Conservation (phyloP, 2,113 vertebrate species). For the Vicugna pacos region DNA sequence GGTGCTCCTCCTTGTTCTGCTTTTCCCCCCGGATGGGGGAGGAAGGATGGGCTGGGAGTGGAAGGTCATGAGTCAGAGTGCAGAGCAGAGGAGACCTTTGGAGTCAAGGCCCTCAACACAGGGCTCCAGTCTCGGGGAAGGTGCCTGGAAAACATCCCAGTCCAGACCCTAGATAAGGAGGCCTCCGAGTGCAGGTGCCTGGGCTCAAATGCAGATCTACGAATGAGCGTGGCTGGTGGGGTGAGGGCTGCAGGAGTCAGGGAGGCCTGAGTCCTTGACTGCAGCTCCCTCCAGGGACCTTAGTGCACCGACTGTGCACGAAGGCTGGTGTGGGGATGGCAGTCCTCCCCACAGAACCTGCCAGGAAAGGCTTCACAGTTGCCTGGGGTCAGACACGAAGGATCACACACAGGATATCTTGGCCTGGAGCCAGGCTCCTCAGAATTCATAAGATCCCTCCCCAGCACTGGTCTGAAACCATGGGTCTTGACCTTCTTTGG, state of each 20-base stretch:
- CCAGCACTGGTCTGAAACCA: background rate
- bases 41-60: background rate
- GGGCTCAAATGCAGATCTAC: no score
- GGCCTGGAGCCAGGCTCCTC: background rate
- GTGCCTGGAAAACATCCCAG: background rate
- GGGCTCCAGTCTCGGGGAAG: background rate
- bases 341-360: background rate
- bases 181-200: no score
- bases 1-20: background rate
- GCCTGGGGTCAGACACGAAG: background rate
- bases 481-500: background rate
- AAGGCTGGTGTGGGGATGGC: background rate
- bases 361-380: background rate
- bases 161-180: background rate
- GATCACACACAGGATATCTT: background rate
- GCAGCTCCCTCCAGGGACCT: background rate
- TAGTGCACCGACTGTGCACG: background rate
- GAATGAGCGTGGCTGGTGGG: fast-evolving
- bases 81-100: background rate
- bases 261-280: background rate
- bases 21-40: background rate
- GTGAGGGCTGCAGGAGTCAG: background rate
- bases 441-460: background rate
- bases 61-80: background rate
- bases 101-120: background rate